A percentile compares a stretch with the other conserved stretches of the same genome.
These are phyloP conservation scores for Rhinogobio ventralis DNA, from an alignment of 2,797 vertebrate genomes.

Conservation along the genomic window DNA sequence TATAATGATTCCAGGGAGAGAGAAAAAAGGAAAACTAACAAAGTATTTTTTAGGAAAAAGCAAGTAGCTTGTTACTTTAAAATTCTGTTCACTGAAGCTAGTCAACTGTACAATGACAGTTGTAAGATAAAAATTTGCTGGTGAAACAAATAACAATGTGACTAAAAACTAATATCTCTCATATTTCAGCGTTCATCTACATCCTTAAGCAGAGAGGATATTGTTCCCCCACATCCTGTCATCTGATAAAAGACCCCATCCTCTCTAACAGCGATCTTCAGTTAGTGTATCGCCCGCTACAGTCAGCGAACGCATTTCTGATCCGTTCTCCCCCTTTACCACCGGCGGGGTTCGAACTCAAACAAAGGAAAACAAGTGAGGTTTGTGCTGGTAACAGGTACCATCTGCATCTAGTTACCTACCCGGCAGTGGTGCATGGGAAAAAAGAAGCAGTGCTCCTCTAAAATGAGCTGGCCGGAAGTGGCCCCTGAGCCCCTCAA, in stretches of 20 bases:
- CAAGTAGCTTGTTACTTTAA: neutral
- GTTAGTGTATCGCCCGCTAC: neutral
- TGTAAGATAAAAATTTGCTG: neutral
- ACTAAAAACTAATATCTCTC: neutral
- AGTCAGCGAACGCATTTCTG: slow-evolving; percentile 56
- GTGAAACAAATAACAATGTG: neutral
- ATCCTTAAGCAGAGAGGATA: slow-evolving; percentile 60
- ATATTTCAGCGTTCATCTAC: slow-evolving; percentile 12
- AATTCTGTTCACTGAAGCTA: neutral
- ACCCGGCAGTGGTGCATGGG: slow-evolving; percentile 63
- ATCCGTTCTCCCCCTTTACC: slow-evolving; percentile 69
- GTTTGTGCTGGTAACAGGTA: slow-evolving; percentile 77
- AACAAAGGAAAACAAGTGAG: slow-evolving; percentile 73
- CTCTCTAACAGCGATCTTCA: slow-evolving; percentile 19
- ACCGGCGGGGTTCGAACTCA: slow-evolving; percentile 70
- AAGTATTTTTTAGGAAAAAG: neutral
- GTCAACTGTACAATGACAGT: neutral
- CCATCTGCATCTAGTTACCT: slow-evolving; percentile 78
- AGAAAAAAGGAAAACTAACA: neutral
- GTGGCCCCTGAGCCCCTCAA: slow-evolving; percentile 48
- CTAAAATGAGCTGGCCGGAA: slow-evolving; percentile 56
- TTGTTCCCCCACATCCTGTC: slow-evolving; percentile 56
- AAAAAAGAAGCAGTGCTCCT: slow-evolving; percentile 47
- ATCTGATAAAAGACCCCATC: slow-evolving; percentile 56
- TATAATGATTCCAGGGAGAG: neutral